Evolutionary conservation across 2,888 invertebrate species (phyloP).

Genomic region (Melinaea marsaeus): DNA sequence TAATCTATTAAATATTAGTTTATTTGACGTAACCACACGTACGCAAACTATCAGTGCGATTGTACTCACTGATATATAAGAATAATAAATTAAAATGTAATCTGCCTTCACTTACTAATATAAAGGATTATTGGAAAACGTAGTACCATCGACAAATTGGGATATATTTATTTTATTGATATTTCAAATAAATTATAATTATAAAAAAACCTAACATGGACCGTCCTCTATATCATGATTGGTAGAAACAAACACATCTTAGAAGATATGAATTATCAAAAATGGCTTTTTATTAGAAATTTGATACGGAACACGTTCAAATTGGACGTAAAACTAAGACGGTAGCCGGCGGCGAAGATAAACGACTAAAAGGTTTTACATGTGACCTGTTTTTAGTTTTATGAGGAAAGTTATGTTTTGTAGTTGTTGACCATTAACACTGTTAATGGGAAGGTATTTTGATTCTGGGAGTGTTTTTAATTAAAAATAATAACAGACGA

Average conservation of each 20-base stretch:
- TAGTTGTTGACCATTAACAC: constrained; percentile 10
- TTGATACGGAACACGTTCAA: constrained; percentile 47
- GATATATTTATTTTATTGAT: too few relatives aligned
- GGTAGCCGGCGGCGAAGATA: constrained; percentile 43
- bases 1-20: too few relatives aligned
- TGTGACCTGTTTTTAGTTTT: constrained; percentile 24
- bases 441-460: constrained; percentile 6
- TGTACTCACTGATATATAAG: too few relatives aligned
- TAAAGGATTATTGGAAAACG: too few relatives aligned
- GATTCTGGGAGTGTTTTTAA: background rate
- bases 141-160: too few relatives aligned
- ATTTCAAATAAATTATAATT: too few relatives aligned
- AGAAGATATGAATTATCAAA: constrained; percentile 45
- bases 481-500: background rate
- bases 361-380: constrained; percentile 36
- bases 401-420: constrained; percentile 20
- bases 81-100: too few relatives aligned
- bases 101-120: too few relatives aligned
- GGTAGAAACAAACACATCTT: constrained; percentile 35
- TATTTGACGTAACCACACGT: too few relatives aligned
- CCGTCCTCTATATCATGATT: too few relatives aligned
- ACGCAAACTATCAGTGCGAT: too few relatives aligned
- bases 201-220: too few relatives aligned
- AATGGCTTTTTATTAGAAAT: constrained; percentile 46
- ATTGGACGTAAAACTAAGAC: constrained; percentile 53